Base-by-base conservation (phyloP, 2,888 invertebrate genomes). In the Xylophagus ater region DNA sequence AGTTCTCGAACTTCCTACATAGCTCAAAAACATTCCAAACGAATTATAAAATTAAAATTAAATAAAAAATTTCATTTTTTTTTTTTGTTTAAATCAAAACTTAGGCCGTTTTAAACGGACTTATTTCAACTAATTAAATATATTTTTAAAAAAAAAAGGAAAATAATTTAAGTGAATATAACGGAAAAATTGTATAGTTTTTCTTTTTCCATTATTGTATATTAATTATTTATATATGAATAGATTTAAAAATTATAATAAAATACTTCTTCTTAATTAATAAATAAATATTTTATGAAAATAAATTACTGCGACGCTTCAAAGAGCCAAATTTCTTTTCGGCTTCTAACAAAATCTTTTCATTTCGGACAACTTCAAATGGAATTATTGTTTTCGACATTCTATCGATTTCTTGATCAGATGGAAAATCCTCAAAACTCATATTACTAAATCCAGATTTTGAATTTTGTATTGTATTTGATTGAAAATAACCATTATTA, bases 381-480 rank as follows among this genome's bases (percentile, higher is more conserved):
- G 78, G 78, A 34, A 72, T 69, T n/a, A 67, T 62, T 42, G 58
- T 55, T 29, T 50, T 49, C 13, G 60, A 55, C 47, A 56, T 52
- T 21, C 58, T 56, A 50, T 63, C 62, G 42, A 62, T 58, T 34
- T 69, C 69, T 43, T 71, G 70, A 51, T 78, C 79, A 18, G 75
- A 76, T 3, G 77, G 75, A 53, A 78, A 79, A 59, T 81, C 80
- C 55, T 81, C 80, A 51, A 81, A 81, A 53, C 80, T 81, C 76
- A 81, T 75, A 50, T 81, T 81, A 51, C 76, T 78, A 53, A 81
- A 78, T 4, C 78, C 78, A 7, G 71, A 71, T 45, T 70, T 68
- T 2, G 60, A 59, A 43, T 57, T 62, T 39, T 62, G 60, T 45
- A 62, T 62, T 14, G 59, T 59, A 42, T 64, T 62, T 4, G 65